phyloP scores from a whole-genome alignment of 2,797 vertebrate species.

The Trachurus trachurus region DNA sequence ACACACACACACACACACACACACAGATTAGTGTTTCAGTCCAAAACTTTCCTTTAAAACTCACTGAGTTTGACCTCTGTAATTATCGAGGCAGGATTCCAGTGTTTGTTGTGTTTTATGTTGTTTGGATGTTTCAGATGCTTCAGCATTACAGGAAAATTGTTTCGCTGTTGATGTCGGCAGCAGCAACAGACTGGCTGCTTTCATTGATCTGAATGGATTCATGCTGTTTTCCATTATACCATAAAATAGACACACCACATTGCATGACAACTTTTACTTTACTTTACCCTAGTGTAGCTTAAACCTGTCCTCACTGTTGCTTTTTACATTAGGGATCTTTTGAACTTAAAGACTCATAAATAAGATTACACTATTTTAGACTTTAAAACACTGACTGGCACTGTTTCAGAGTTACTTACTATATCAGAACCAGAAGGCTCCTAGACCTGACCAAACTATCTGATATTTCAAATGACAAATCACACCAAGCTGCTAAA shows the following conservation, averaged over 20 bases:
- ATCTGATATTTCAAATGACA: neutral
- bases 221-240: conserved; percentile 9
- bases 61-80: neutral
- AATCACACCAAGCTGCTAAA: neutral
- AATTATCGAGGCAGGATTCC: neutral
- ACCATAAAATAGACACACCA: neutral
- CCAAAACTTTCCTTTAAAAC: conserved; percentile 3
- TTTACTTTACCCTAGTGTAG: neutral
- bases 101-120: neutral
- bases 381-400: neutral
- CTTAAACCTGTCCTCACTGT: neutral
- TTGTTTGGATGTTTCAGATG: neutral
- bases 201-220: neutral
- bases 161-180: neutral
- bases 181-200: neutral
- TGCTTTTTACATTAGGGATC: neutral
- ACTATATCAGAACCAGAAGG: no score
- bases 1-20: neutral
- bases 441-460: neutral
- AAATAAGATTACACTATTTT: no score
- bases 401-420: neutral
- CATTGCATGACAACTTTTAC: neutral
- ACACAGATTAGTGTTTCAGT: neutral
- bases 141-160: conserved; percentile 13
- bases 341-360: neutral